phyloP scores from a whole-genome alignment of 2,113 vertebrate genomes.

The Etheostoma spectabile region DNA sequence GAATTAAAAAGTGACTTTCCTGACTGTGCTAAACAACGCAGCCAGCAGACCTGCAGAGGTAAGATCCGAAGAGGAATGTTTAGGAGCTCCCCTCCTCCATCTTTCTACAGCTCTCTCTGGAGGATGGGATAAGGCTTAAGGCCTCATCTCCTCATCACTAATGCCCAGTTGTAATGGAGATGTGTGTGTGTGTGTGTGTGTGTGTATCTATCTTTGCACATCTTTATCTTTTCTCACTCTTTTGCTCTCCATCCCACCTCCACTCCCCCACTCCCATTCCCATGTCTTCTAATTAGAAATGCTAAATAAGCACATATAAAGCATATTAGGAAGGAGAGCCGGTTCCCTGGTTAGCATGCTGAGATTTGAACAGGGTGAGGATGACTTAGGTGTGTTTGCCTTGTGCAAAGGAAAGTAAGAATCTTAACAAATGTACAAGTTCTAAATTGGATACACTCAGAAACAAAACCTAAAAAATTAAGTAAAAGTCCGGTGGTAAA shows the following conservation, averaged over 20 bases:
- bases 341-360: conserved; percentile 33
- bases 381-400: conserved; percentile 26
- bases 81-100: conserved; percentile 32
- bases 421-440: no score
- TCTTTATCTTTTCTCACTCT: conserved; percentile 23
- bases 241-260: background rate
- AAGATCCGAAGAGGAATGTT: conserved; percentile 19
- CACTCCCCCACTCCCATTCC: conserved; percentile 5
- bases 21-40: conserved; percentile 39
- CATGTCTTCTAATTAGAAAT: conserved; percentile 69
- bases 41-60: conserved; percentile 18
- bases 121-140: conserved; percentile 61
- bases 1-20: conserved; percentile 23
- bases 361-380: conserved; percentile 27
- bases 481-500: no score
- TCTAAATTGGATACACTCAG: no score
- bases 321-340: conserved; percentile 46
- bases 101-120: conserved; percentile 27
- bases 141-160: conserved; percentile 64
- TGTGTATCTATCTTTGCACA: conserved; percentile 54
- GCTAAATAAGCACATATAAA: conserved; percentile 72
- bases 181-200: background rate
- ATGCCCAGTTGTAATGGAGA: conserved; percentile 47
- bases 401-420: conserved; percentile 3
- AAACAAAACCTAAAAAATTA: no score